Evolutionary conservation across 2,113 vertebrate species (phyloP), one percentile per base, ranked within the genome.

Genomic region (Corvus hawaiiensis): DNA sequence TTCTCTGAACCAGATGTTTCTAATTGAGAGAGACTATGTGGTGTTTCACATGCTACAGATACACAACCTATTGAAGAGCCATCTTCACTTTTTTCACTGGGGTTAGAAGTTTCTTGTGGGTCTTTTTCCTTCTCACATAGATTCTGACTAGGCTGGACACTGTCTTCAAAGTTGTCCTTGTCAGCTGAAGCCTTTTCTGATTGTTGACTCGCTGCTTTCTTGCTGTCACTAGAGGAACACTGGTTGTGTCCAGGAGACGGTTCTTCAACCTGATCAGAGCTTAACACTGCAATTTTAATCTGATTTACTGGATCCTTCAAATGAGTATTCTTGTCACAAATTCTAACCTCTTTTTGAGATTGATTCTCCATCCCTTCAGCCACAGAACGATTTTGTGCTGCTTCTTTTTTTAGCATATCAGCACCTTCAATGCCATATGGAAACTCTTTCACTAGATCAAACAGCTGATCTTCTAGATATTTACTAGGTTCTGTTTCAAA

Each of bases 381-480:
- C 44, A 76, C 20, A 61, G 72, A 80, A 77, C 30, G 15, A 46
- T 30, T 94, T 89, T 72, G 84, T 66, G 54, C 37, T 35, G 37
- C 22, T 44, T 86, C 85, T 83, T 69, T 93, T n/a, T 30, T 87
- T 16, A 20, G 27, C 22, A 26, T 30, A 33, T 80, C 84, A 26
- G 59, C 17, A 78, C 91, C 39, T 88, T 98, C 97, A 71, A 98
- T 97, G 56, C 98, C 98, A 82, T 97, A 98, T 1, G 98, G 98
- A 95, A 98, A 98, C 48, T 98, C 97, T 64, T 91, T 68, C 76
- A 98, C 16, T 48, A 98, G 97, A 91, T 98, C 98, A 33, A 92
- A 95, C 13, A 98, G 94, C 77, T 98, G 98, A 92, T 96, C 95
- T 8, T 81, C 87, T n/a, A 97, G 93, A 18, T 37, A 97, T 20